These are phyloP conservation scores for Drosophila mulleri DNA, from an alignment of 2,888 invertebrate species.

Conservation along the genomic window DNA sequence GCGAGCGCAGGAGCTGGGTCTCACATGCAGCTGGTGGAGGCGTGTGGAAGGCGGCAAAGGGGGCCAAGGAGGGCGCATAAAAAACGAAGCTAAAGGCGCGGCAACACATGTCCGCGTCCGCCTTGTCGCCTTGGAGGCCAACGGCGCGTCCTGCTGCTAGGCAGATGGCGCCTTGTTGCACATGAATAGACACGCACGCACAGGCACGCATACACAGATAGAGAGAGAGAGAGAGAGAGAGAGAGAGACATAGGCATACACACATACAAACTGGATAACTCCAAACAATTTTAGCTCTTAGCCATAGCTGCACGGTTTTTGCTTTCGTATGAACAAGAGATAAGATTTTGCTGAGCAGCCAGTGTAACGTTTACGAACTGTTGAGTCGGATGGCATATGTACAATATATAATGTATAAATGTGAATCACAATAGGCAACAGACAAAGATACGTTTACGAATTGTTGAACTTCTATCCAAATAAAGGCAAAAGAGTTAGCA, in stretches of 20 bases:
- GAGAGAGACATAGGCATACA: not conserved
- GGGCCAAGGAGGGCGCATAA: not conserved
- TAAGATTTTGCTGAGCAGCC: not conserved
- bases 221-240: too few species aligned
- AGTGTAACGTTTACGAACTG: slow-evolving; percentile 12
- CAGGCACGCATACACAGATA: slow-evolving; percentile 16
- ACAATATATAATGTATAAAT: too few species aligned
- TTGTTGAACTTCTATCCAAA: too few species aligned
- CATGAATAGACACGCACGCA: slow-evolving; percentile 67
- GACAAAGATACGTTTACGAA: too few species aligned
- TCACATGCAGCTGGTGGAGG: slow-evolving; percentile 45
- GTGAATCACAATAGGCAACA: too few species aligned
- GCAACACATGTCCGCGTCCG: slow-evolving; percentile 46
- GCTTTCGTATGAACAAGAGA: not conserved
- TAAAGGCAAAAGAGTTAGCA: too few species aligned
- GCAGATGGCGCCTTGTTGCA: slow-evolving; percentile 71
- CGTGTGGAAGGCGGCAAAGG: not conserved
- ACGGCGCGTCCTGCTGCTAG: slow-evolving; percentile 37
- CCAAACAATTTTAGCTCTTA: slow-evolving; percentile 12
- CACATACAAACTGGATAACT: slow-evolving; percentile 1
- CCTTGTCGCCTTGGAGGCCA: slow-evolving; percentile 46
- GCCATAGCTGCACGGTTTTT: not conserved
- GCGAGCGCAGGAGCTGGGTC: slow-evolving; percentile 30
- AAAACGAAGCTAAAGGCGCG: slow-evolving; percentile 12
- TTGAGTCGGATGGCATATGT: too few species aligned